Evolutionary conservation across 2,113 vertebrate species (phyloP).

Genomic region (Phrynosoma blainvillii): DNA sequence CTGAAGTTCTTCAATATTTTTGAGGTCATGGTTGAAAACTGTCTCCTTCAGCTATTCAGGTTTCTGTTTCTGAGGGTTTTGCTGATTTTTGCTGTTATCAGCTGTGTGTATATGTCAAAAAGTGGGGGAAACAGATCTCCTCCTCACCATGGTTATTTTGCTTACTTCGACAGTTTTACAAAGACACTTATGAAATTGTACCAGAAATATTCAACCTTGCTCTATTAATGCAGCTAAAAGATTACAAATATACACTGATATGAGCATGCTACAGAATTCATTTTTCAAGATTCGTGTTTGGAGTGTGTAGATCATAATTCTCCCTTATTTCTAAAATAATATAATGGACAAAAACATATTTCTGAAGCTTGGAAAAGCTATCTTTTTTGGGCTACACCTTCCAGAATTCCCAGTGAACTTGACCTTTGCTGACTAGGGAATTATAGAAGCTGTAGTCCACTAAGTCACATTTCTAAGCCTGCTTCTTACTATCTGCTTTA

Average conservation of each 20-base stretch:
- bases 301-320: background rate
- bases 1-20: slow-evolving; percentile 58
- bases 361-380: too few relatives aligned
- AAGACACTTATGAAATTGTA: slow-evolving; percentile 39
- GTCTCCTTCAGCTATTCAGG: slow-evolving; percentile 53
- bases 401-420: background rate
- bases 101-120: slow-evolving; percentile 51
- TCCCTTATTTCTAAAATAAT: fast-evolving
- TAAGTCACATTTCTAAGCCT: too few relatives aligned
- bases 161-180: slow-evolving; percentile 62
- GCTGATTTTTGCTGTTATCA: slow-evolving; percentile 69
- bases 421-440: background rate
- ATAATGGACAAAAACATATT: too few relatives aligned
- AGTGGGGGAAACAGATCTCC: background rate
- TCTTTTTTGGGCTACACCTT: background rate
- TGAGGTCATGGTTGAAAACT: slow-evolving; percentile 66
- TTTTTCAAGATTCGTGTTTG: background rate
- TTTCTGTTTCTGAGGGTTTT: slow-evolving; percentile 59
- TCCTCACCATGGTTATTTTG: slow-evolving; percentile 61
- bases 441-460: background rate
- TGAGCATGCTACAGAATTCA: background rate
- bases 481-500: background rate
- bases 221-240: slow-evolving; percentile 17
- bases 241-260: slow-evolving; percentile 9
- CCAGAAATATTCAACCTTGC: slow-evolving; percentile 38